Percentiles rank a stretch among this genome's conserved stretches.
phyloP scores from a whole-genome alignment of 1,140 invertebrate genomes.

The Drosophila baimaii region DNA sequence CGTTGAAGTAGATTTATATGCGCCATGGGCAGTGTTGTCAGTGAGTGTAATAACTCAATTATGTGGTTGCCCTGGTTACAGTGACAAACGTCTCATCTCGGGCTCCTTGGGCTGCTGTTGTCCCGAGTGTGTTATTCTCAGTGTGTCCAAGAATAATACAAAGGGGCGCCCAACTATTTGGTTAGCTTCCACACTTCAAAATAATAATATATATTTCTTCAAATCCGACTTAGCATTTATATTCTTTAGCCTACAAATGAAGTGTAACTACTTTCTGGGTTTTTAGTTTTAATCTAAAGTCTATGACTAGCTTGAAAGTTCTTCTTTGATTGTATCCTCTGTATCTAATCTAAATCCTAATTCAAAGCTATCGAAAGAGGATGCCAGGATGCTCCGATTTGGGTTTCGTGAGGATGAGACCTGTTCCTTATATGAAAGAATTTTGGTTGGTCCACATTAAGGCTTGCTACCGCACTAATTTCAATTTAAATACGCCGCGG shows the following conservation, averaged over 20 bases:
- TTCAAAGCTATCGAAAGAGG: neutral
- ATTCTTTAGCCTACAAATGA: neutral
- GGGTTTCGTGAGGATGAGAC: neutral
- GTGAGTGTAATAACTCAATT: constrained; percentile 74
- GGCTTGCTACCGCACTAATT: constrained; percentile 34
- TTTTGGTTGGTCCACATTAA: neutral
- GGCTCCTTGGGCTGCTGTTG: constrained; percentile 18
- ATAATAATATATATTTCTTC: neutral
- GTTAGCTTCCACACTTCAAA: neutral
- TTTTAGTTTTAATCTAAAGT: too few relatives aligned
- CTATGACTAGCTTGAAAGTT: too few relatives aligned
- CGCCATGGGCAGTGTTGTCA: constrained; percentile 36
- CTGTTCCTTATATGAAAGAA: neutral
- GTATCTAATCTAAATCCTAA: neutral
- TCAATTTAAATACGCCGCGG: constrained; percentile 51
- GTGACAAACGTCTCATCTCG: constrained; percentile 48
- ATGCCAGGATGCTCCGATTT: neutral
- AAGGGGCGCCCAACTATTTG: neutral
- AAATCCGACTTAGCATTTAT: neutral
- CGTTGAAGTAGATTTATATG: constrained; percentile 42
- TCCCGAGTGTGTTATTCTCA: constrained; percentile 22
- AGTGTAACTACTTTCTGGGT: neutral
- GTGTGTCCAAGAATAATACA: constrained; percentile 1
- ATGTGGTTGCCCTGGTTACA: constrained; percentile 65
- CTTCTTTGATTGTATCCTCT: neutral